phyloP scores from a whole-genome alignment of 2,888 invertebrate species.

The Hydraecia micacea region DNA sequence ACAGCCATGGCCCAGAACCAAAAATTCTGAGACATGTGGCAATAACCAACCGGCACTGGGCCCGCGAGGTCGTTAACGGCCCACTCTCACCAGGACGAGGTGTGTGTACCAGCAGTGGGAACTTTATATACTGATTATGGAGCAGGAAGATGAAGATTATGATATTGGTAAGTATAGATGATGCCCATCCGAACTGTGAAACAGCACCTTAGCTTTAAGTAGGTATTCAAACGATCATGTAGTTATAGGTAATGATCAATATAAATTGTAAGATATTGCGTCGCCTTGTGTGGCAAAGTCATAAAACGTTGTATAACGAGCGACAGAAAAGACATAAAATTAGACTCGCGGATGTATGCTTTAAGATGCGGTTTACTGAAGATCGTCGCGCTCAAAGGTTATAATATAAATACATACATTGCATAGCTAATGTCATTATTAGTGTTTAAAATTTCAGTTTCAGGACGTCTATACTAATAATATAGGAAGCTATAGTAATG shows the following conservation, averaged over 20 bases:
- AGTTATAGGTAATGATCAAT: background rate
- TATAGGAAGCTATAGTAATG: too few relatives aligned
- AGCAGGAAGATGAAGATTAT: background rate
- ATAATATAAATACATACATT: background rate
- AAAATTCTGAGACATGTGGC: too few relatives aligned
- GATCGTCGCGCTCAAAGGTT: background rate
- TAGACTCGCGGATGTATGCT: slow-evolving; percentile 11
- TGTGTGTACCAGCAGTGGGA: too few relatives aligned
- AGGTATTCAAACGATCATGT: background rate
- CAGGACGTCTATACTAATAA: background rate
- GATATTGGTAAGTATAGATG: background rate
- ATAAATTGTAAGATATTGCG: background rate
- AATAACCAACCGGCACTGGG: too few relatives aligned
- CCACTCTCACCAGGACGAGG: too few relatives aligned
- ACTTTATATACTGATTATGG: too few relatives aligned
- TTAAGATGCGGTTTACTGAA: slow-evolving; percentile 3
- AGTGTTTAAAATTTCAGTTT: background rate
- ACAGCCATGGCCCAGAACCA: too few relatives aligned
- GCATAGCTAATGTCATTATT: background rate
- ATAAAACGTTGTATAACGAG: slow-evolving; percentile 16
- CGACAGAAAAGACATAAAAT: slow-evolving; percentile 28
- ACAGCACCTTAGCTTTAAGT: background rate
- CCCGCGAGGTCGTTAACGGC: too few relatives aligned
- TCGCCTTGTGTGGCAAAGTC: slow-evolving; percentile 31
- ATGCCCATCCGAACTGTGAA: too few relatives aligned